Evolutionary conservation across 2,797 vertebrate species (phyloP).

Genomic region (Melopsittacus undulatus): DNA sequence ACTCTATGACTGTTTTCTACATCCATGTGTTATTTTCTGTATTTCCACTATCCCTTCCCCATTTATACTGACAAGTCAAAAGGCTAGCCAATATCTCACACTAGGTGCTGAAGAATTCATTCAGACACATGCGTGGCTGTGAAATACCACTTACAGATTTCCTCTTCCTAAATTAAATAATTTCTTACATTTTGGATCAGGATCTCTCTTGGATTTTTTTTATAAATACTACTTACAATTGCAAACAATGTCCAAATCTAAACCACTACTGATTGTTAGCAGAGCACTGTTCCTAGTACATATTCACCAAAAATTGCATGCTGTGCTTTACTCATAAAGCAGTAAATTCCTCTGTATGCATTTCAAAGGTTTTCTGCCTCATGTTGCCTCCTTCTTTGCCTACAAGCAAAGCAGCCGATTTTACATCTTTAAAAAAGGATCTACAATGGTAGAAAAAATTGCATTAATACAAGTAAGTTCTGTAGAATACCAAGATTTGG

Average conservation of each 20-base stretch:
- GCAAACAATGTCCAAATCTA: not conserved
- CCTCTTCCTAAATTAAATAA: not conserved
- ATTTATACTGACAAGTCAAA: not conserved
- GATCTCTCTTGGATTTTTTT: not conserved
- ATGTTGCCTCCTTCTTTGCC: not conserved
- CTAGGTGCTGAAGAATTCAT: not conserved
- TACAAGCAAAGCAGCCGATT: not conserved
- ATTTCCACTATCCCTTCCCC: not conserved
- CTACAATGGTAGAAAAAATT: not conserved
- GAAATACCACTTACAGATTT: not conserved
- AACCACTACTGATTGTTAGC: not conserved
- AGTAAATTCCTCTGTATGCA: not conserved
- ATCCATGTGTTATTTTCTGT: not conserved
- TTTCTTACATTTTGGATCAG: not conserved
- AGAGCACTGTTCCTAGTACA: not conserved
- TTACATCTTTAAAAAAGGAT: not conserved
- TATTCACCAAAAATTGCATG: not conserved
- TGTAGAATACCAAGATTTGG: not conserved
- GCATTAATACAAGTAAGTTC: not conserved
- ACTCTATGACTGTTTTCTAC: not conserved
- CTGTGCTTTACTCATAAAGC: not conserved
- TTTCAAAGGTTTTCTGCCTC: not conserved
- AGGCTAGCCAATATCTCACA: not conserved
- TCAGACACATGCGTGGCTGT: not conserved
- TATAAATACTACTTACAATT: not conserved